phyloP scores from a whole-genome alignment of 2,113 vertebrate genomes.

The Tachuris rubrigastra region DNA sequence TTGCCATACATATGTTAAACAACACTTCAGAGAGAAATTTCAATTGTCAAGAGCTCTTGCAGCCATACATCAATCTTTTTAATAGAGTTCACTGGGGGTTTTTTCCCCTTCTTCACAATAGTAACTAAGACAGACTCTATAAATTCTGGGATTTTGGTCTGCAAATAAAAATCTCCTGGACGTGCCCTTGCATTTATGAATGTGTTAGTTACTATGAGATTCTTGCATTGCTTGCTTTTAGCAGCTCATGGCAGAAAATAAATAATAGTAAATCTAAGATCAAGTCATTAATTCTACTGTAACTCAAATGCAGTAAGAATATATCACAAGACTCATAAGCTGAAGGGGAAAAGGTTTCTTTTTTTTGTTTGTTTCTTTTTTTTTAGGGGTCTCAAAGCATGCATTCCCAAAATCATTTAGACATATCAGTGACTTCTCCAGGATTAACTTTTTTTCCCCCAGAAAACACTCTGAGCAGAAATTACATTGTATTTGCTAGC shows the following conservation, averaged over 20 bases:
- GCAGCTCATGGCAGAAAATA: background rate
- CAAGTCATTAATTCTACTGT: background rate
- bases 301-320: background rate
- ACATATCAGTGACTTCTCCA: background rate
- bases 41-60: background rate
- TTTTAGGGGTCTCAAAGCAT: background rate
- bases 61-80: constrained; percentile 35
- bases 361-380: background rate
- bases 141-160: constrained; percentile 25
- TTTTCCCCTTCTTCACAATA: background rate
- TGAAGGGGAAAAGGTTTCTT: background rate
- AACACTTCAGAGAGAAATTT: constrained; percentile 18
- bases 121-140: constrained; percentile 2
- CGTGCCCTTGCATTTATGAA: background rate
- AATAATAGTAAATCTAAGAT: background rate
- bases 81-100: background rate
- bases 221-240: background rate
- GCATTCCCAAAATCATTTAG: background rate
- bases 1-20: background rate
- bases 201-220: background rate
- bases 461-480: background rate
- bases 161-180: constrained; percentile 7
- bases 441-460: background rate
- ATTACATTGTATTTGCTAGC: background rate
- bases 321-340: background rate